Base-by-base conservation (phyloP, 2,888 invertebrate species). In the Apoderus coryli region DNA sequence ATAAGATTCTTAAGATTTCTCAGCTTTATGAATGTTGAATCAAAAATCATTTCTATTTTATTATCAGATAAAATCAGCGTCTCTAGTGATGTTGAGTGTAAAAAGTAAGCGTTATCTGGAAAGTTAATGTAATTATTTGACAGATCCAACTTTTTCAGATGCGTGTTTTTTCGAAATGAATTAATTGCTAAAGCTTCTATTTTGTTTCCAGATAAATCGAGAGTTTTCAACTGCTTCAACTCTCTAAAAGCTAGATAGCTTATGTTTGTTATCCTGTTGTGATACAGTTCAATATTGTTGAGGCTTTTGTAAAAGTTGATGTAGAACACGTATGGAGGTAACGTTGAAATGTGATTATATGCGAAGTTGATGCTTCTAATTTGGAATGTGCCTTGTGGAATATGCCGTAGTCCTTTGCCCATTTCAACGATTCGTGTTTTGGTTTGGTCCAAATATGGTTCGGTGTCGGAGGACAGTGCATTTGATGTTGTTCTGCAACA, bases 191-290 rank as follows among this genome's bases (percentile, higher is more conserved):
- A 29, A 2, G 37, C 25, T 13, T 44, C 48, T 14, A 58, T 40
- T 16, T 52, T 46, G 35, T 58, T 58, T 22, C 48, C 49, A 2
- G 56, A 55, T 13, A 58, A 33, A 37, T 56, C 54, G 11, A 58
- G 36, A 3, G 38, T 41, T 31, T 40, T 43, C 16, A 57, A 33
- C 15, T 47, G 45, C 22, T 41, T 44, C 27, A 54, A 32, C 4
- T 53, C 54, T 33, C 44, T 45, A 38, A 58, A 58, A 1, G 57
- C 55, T 14, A 38, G 39, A 10, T 40, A 34, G 29, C 47, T 47
- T 27, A 58, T 41, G 14, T 41, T 40, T 14, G 35, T 37, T 28
- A 58, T 52, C 32, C 40, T 41, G 40, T 58, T 58, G 32, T 53
- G 51, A 13, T 46, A 41, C 27, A 58, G 33, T 27, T 49, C 48